A percentile compares a stretch with the other conserved stretches of the same genome.
phyloP scores from a whole-genome alignment of 2,888 invertebrate species.

The Xanthia togata region DNA sequence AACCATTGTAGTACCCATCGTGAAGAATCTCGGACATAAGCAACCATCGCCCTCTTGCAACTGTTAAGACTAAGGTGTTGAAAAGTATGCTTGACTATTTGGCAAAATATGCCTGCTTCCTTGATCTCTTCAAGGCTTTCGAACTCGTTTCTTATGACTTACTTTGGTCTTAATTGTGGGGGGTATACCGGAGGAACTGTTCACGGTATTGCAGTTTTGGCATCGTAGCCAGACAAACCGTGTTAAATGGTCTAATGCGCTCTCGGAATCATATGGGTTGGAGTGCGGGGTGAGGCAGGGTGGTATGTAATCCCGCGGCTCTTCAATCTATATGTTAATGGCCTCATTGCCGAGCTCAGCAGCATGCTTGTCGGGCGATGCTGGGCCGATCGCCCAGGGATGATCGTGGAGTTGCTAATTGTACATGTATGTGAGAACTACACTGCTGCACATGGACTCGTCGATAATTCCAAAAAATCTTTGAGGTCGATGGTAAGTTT shows the following conservation, averaged over 20 bases:
- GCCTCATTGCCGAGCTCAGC: neutral
- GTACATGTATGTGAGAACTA: neutral
- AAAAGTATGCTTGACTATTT: too few species aligned
- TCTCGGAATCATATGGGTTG: neutral
- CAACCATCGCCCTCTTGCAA: too few species aligned
- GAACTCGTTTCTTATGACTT: neutral
- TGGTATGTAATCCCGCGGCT: neutral
- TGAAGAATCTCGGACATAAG: too few species aligned
- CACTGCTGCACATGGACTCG: neutral
- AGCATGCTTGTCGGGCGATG: neutral
- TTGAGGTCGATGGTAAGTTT: too few species aligned
- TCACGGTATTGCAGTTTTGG: neutral
- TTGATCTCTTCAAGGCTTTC: constrained; percentile 4
- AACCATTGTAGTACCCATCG: too few species aligned
- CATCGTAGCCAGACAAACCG: neutral
- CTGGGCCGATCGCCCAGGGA: neutral
- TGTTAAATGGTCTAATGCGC: neutral
- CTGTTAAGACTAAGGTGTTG: too few species aligned
- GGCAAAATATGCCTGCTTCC: constrained; percentile 2
- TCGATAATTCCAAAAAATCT: too few species aligned
- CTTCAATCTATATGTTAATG: neutral
- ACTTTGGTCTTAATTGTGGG: neutral
- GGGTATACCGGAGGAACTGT: neutral
- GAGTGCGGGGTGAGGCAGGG: constrained; percentile 1
- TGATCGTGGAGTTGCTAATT: neutral